These are phyloP conservation scores for Thumatha senex DNA, from an alignment of 2,888 invertebrate species.

Conservation along the genomic window DNA sequence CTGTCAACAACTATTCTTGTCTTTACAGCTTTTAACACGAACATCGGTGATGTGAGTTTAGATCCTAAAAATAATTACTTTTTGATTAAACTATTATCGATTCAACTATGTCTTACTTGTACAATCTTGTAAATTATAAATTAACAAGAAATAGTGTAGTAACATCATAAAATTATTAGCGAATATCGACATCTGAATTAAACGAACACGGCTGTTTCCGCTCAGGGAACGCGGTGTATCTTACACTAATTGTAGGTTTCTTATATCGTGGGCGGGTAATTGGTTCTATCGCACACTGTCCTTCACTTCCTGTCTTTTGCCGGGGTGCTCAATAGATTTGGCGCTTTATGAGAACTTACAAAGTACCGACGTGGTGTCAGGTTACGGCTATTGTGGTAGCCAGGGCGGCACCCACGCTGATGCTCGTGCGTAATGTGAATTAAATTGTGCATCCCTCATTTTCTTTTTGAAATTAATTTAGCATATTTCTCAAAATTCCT, in stretches of 20 bases:
- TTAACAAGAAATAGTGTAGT: neutral
- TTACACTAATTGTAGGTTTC: conserved; percentile 81
- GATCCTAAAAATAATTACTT: no score
- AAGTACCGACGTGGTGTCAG: conserved; percentile 70
- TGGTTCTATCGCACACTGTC: conserved; percentile 75
- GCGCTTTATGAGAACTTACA: conserved; percentile 53
- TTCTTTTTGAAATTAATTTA: conserved; percentile 16
- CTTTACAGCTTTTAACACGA: no score
- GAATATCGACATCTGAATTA: conserved; percentile 36
- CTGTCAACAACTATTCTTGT: no score
- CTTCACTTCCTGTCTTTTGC: conserved; percentile 80
- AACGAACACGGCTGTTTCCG: conserved; percentile 54
- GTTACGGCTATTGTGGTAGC: conserved; percentile 65
- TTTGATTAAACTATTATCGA: no score
- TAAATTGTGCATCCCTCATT: conserved; percentile 38
- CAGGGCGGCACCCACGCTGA: conserved; percentile 66
- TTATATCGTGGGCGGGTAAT: conserved; percentile 79
- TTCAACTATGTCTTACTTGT: no score
- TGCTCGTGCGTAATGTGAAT: conserved; percentile 28
- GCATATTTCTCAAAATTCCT: conserved; percentile 6
- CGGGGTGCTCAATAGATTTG: conserved; percentile 49
- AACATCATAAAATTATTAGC: conserved; percentile 18
- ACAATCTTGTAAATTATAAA: no score
- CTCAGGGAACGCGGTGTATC: conserved; percentile 58
- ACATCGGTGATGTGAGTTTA: no score